phyloP scores from a whole-genome alignment of 2,888 invertebrate species.

The Lasioglossum oenotherae region DNA sequence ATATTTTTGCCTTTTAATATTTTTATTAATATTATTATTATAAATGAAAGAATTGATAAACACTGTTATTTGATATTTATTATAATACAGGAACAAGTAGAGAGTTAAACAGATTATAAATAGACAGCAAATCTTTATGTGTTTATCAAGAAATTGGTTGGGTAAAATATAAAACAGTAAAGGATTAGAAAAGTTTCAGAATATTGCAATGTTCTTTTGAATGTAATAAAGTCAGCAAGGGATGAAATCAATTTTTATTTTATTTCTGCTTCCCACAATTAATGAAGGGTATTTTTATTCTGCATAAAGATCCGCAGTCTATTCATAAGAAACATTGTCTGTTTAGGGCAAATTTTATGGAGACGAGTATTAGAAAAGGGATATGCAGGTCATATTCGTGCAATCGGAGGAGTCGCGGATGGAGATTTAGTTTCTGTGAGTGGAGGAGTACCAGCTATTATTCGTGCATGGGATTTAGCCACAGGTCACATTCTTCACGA shows the following conservation, averaged over 20 bases:
- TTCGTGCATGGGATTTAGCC: conserved; percentile 92
- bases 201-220: too few relatives aligned
- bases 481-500: conserved; percentile 91
- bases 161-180: too few relatives aligned
- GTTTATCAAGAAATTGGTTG: too few relatives aligned
- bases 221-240: too few relatives aligned
- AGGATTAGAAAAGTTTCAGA: too few relatives aligned
- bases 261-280: background rate
- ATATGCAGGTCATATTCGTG: conserved; percentile 88
- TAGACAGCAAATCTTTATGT: too few relatives aligned
- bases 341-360: conserved; percentile 91
- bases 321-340: background rate
- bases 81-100: background rate
- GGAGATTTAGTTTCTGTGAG: conserved; percentile 91
- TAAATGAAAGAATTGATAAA: background rate
- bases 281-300: too few relatives aligned
- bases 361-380: conserved; percentile 91
- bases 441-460: conserved; percentile 89
- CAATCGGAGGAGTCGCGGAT: conserved; percentile 87
- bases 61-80: background rate
- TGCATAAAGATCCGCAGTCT: too few relatives aligned
- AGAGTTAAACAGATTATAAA: background rate
- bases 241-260: too few relatives aligned
- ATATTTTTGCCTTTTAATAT: background rate
- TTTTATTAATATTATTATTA: background rate